phyloP scores from a whole-genome alignment of 2,797 vertebrate species.

The Erpetoichthys calabaricus region DNA sequence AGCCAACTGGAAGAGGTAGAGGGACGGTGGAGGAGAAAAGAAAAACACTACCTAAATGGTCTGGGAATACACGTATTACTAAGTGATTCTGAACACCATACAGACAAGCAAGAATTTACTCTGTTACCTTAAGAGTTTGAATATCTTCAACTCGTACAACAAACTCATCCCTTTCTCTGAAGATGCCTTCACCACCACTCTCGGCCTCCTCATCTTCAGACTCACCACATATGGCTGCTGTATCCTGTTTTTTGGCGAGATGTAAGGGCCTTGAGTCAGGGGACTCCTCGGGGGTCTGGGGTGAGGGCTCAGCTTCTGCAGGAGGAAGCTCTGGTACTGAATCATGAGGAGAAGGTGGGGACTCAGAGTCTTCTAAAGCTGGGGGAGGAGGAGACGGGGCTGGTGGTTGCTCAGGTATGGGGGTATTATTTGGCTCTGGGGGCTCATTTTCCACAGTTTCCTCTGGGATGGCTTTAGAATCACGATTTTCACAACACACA shows the following conservation, averaged over 20 bases:
- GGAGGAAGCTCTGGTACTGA: slow-evolving; percentile 26
- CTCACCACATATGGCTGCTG: slow-evolving; percentile 62
- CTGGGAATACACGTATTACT: too few species aligned
- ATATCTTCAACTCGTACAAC: slow-evolving; percentile 83
- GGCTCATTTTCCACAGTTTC: too few species aligned
- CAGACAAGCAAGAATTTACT: too few species aligned
- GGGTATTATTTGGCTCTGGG: too few species aligned
- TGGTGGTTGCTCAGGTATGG: slow-evolving; percentile 28
- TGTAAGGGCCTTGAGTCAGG: slow-evolving; percentile 66
- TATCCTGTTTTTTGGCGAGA: slow-evolving; percentile 77
- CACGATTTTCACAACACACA: too few species aligned
- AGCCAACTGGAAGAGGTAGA: slow-evolving; percentile 52
- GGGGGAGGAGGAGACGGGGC: slow-evolving; percentile 5
- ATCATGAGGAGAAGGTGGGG: slow-evolving; percentile 34
- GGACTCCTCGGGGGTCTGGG: slow-evolving; percentile 58
- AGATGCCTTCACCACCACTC: slow-evolving; percentile 85
- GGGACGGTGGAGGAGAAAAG: neutral
- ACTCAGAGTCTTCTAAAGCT: slow-evolving; percentile 17
- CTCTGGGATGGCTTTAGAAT: too few species aligned
- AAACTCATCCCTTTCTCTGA: slow-evolving; percentile 81
- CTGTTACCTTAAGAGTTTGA: slow-evolving; percentile 69
- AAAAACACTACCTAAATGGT: too few species aligned
- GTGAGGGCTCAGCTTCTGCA: slow-evolving; percentile 39
- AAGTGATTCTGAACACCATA: too few species aligned
- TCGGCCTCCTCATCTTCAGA: slow-evolving; percentile 71